Percentiles rank a stretch among this genome's conserved stretches.
Evolutionary conservation across 2,797 vertebrate genomes (phyloP).

Genomic region (Glyptemys insculpta): DNA sequence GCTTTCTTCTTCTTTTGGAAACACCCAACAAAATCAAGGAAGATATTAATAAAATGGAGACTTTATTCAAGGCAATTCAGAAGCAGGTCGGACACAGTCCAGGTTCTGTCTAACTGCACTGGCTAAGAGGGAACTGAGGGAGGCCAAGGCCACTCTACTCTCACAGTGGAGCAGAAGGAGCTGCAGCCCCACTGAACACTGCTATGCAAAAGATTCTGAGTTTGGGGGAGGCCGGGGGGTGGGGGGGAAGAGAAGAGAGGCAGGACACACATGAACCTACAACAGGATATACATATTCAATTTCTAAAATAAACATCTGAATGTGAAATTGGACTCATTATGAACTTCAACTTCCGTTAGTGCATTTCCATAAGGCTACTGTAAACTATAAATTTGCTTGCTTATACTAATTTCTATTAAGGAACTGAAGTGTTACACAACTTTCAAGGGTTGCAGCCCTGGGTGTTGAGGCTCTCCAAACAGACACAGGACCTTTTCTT

Average conservation of each 20-base stretch:
- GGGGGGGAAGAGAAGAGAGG: too few species aligned
- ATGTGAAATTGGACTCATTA: too few species aligned
- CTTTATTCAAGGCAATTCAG: neutral
- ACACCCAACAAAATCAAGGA: neutral
- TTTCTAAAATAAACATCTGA: too few species aligned
- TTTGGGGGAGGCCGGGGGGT: fast-evolving
- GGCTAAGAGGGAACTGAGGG: neutral
- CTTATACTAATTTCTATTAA: neutral
- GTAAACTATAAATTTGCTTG: neutral
- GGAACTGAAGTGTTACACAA: neutral
- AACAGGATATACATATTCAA: neutral
- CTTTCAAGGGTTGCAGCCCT: neutral
- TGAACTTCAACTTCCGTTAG: neutral
- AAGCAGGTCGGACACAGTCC: neutral
- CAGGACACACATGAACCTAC: neutral
- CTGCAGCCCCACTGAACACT: neutral
- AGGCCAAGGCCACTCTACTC: neutral
- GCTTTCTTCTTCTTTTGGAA: neutral
- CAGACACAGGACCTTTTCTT: neutral
- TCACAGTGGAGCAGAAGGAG: neutral
- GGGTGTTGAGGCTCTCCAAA: neutral
- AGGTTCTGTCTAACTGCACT: neutral
- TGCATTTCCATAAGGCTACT: neutral
- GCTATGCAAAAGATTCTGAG: neutral
- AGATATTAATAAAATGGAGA: neutral